Percentiles rank a stretch among this genome's conserved stretches.
Evolutionary conservation across 2,113 vertebrate genomes (phyloP).

Genomic region (Misgurnus anguillicaudatus): DNA sequence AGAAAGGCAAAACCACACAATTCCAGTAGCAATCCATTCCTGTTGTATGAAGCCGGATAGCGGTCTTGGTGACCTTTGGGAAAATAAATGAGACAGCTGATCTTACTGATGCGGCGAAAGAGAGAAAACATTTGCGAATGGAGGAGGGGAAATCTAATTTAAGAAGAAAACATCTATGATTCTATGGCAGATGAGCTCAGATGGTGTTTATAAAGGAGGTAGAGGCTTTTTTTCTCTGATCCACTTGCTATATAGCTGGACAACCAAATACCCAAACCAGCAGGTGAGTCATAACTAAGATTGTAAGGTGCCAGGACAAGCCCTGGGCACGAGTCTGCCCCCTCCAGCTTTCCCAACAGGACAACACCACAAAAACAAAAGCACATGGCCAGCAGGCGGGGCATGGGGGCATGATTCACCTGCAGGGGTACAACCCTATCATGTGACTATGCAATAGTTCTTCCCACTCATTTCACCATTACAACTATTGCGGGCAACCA

Average conservation of each 20-base stretch:
- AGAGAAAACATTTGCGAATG: background rate
- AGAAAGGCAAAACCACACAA: background rate
- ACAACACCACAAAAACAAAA: slow-evolving; percentile 20
- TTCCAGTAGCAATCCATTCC: slow-evolving; percentile 27
- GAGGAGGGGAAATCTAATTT: slow-evolving; percentile 20
- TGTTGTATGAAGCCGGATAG: slow-evolving; percentile 42
- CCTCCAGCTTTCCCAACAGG: background rate
- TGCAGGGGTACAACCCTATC: background rate
- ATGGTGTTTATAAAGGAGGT: background rate
- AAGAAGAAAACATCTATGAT: slow-evolving; percentile 17
- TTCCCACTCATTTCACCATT: background rate
- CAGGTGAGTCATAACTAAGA: background rate
- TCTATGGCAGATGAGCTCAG: background rate
- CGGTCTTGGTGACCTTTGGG: slow-evolving; percentile 51
- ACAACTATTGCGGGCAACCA: background rate
- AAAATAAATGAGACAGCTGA: slow-evolving; percentile 40
- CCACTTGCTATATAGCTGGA: background rate
- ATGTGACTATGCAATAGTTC: background rate
- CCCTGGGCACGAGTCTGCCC: background rate
- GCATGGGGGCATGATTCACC: background rate
- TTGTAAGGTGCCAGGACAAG: background rate
- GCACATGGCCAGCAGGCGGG: slow-evolving; percentile 6
- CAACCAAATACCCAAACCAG: background rate
- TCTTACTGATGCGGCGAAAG: background rate
- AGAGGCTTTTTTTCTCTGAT: background rate